Evolutionary conservation across 2,113 vertebrate species (phyloP).

Genomic region (Hemichromis elongatus): DNA sequence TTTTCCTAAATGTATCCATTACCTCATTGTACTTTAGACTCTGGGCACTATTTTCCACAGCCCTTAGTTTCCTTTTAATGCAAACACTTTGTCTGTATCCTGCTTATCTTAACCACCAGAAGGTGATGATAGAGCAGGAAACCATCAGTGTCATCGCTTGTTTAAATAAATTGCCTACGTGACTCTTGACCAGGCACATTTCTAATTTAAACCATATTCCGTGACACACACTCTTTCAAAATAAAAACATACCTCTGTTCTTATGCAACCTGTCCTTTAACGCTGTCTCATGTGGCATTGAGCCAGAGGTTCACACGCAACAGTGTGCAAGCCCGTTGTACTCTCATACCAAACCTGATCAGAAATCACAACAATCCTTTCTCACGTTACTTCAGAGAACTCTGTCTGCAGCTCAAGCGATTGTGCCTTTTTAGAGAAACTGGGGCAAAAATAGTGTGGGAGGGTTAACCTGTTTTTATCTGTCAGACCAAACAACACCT

Average conservation of each 20-base stretch:
- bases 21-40: neutral
- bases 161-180: conserved; percentile 11
- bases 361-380: conserved; percentile 46
- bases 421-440: neutral
- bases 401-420: neutral
- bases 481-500: conserved; percentile 40
- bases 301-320: conserved; percentile 73
- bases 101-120: neutral
- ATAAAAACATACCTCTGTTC: conserved; percentile 44
- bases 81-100: neutral
- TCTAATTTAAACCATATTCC: conserved; percentile 34
- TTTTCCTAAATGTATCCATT: neutral
- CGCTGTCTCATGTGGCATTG: conserved; percentile 46
- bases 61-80: neutral
- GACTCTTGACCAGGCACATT: conserved; percentile 10
- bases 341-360: conserved; percentile 4
- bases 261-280: conserved; percentile 62
- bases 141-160: neutral
- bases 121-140: neutral
- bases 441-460: conserved; percentile 4
- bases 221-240: conserved; percentile 35
- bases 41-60: neutral
- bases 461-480: conserved; percentile 27
- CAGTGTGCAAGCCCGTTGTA: conserved; percentile 50
- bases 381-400: conserved; percentile 39